These are phyloP conservation scores for Eulemur rufifrons DNA, from an alignment of 2,113 vertebrate genomes.

Conservation along the genomic window DNA sequence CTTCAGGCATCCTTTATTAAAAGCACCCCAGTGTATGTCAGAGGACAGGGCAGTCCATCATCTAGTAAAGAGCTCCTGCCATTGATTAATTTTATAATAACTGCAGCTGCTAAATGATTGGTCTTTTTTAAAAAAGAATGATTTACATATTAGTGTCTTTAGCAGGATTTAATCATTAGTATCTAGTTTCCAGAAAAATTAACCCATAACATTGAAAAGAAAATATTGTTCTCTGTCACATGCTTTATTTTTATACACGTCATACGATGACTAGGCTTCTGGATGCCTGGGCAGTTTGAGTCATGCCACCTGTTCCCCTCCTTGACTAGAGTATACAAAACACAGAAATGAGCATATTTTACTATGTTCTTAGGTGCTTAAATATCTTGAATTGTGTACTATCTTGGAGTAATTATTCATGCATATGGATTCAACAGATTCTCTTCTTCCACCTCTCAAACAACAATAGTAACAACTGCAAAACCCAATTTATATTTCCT, in stretches of 20 bases:
- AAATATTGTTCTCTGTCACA: background rate
- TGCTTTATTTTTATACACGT: conserved; percentile 27
- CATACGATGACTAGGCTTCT: background rate
- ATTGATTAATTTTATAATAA: conserved; percentile 47
- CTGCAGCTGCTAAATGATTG: conserved; percentile 2
- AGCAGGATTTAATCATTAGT: background rate
- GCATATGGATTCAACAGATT: background rate
- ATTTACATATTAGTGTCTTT: conserved; percentile 26
- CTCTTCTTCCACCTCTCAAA: conserved; percentile 23
- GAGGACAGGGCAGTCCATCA: background rate
- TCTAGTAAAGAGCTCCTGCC: conserved; percentile 40
- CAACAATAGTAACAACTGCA: background rate
- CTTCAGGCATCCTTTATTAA: conserved; percentile 38
- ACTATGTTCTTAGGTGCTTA: background rate
- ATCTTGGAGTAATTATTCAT: background rate
- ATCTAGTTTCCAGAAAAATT: background rate
- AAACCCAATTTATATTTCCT: conserved; percentile 40
- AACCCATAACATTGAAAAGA: background rate
- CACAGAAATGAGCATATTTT: background rate
- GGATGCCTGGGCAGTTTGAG: background rate
- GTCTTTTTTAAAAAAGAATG: background rate
- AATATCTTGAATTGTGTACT: background rate
- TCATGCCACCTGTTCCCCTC: background rate
- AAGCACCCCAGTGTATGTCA: background rate
- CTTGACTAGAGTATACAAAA: background rate